Conservation (phyloP, 1,140 invertebrate genomes). For the Cotesia chilonis region DNA sequence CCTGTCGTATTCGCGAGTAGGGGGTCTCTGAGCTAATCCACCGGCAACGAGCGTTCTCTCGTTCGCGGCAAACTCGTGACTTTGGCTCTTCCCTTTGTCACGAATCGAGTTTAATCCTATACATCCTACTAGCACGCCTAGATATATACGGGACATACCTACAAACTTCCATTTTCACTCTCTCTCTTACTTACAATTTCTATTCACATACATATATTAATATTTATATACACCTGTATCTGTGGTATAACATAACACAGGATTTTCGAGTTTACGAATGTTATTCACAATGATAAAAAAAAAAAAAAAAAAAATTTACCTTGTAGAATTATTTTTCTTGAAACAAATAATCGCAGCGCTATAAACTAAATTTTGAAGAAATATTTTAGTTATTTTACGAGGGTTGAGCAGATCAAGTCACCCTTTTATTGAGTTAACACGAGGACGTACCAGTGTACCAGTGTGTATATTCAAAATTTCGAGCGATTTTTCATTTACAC, state of each 20-base stretch:
- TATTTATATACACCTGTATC: no score
- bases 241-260: conserved; percentile 2
- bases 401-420: conserved; percentile 23
- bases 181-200: not conserved
- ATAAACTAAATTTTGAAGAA: not conserved
- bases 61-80: conserved; percentile 39
- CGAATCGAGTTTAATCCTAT: conserved; percentile 35
- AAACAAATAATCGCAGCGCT: conserved; percentile 7
- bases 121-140: no score
- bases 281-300: not conserved
- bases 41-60: conserved; percentile 43
- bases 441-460: conserved; percentile 15
- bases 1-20: not conserved
- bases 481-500: conserved; percentile 43
- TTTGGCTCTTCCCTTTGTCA: conserved; percentile 38
- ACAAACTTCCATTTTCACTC: not conserved
- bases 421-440: conserved; percentile 42
- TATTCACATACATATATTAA: no score
- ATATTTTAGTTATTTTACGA: not conserved
- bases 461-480: conserved; percentile 35
- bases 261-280: not conserved
- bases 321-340: not conserved
- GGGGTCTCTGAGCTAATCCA: conserved; percentile 42
- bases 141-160: conserved; percentile 19
- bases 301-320: no score